These are phyloP conservation scores for Cassiopea andromeda DNA, from an alignment of 30 jellyfish, hydroid and myxozoan species.

Conservation along the genomic window DNA sequence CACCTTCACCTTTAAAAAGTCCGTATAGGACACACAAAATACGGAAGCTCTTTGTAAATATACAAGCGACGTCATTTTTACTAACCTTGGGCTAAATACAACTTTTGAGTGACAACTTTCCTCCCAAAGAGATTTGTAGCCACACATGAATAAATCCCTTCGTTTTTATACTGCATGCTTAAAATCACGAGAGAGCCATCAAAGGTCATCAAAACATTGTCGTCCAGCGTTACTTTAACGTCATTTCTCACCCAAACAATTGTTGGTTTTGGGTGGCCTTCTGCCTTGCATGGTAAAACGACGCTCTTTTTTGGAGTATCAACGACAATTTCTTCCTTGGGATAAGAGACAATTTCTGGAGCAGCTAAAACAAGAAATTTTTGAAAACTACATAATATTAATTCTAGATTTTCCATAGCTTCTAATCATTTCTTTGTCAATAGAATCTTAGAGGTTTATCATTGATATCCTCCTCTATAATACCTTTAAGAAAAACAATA, in stretches of 20 bases:
- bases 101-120: slow-evolving; percentile 7
- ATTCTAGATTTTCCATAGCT: too few relatives aligned
- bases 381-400: background rate
- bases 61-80: background rate
- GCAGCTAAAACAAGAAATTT: background rate
- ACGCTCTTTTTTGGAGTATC: slow-evolving; percentile 46
- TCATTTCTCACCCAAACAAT: slow-evolving; percentile 59
- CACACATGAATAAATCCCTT: slow-evolving; percentile 64
- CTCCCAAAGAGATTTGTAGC: slow-evolving; percentile 63
- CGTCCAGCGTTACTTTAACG: background rate
- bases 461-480: too few relatives aligned
- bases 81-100: slow-evolving; percentile 71
- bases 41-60: slow-evolving; percentile 64
- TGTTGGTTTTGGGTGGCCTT: slow-evolving; percentile 57
- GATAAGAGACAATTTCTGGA: slow-evolving; percentile 51
- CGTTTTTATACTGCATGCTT: slow-evolving; percentile 51
- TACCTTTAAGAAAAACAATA: too few relatives aligned
- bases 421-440: too few relatives aligned
- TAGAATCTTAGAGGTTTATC: too few relatives aligned
- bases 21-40: too few relatives aligned
- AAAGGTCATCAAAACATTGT: slow-evolving; percentile 6
- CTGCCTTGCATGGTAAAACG: slow-evolving; percentile 69
- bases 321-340: slow-evolving; percentile 35
- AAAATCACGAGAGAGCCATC: slow-evolving; percentile 57
- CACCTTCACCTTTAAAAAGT: too few relatives aligned